phyloP scores from a whole-genome alignment of 2,797 vertebrate species.

The Mastacembelus armatus region DNA sequence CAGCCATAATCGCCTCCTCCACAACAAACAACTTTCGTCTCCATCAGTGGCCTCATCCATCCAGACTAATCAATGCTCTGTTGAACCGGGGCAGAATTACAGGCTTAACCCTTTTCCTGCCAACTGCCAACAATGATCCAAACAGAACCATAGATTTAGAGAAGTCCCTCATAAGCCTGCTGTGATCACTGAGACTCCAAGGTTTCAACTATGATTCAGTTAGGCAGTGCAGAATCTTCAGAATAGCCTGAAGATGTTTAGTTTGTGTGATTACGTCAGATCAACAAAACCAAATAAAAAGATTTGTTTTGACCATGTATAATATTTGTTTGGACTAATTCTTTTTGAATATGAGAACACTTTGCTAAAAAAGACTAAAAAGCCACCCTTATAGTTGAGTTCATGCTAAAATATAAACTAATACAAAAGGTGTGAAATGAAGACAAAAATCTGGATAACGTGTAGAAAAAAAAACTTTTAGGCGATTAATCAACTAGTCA shows the following conservation, averaged over 20 bases:
- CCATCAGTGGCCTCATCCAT: constrained; percentile 58
- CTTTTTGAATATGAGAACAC: too few relatives aligned
- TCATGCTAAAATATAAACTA: too few relatives aligned
- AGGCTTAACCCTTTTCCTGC: constrained; percentile 65
- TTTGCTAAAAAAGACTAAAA: too few relatives aligned
- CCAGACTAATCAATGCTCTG: constrained; percentile 65
- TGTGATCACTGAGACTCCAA: not conserved
- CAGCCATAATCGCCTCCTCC: constrained; percentile 29
- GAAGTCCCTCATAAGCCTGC: constrained; percentile 6
- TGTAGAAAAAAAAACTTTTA: too few relatives aligned
- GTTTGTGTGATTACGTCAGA: not conserved
- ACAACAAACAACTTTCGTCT: constrained; percentile 46
- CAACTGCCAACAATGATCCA: constrained; percentile 52
- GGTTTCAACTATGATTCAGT: not conserved
- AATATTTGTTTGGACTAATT: not conserved
- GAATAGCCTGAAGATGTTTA: too few relatives aligned
- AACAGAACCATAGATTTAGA: constrained; percentile 28
- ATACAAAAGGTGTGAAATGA: too few relatives aligned
- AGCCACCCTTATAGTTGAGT: too few relatives aligned
- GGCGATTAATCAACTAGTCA: too few relatives aligned
- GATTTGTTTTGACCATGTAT: not conserved
- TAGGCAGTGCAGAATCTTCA: too few relatives aligned
- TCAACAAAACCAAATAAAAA: not conserved
- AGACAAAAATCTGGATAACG: too few relatives aligned
- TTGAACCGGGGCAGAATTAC: constrained; percentile 69